These are phyloP conservation scores for Zonitis immaculata DNA, from an alignment of 2,888 invertebrate species.

Conservation along the genomic window DNA sequence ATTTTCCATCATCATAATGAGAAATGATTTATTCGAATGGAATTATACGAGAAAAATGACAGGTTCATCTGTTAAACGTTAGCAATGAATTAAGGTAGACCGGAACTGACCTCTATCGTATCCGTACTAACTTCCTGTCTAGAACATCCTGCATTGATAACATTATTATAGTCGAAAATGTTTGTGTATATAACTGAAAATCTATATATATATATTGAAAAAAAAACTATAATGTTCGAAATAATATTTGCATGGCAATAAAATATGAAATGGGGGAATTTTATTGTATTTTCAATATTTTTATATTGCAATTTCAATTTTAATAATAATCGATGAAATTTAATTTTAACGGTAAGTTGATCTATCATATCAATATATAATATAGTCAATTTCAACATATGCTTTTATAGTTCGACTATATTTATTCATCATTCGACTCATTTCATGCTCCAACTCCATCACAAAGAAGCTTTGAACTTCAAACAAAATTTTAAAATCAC, in stretches of 20 bases:
- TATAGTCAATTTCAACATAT: background rate
- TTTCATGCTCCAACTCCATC: background rate
- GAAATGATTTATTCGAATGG: background rate
- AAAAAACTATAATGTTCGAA: no score
- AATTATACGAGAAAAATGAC: background rate
- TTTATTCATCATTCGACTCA: background rate
- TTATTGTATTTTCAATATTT: background rate
- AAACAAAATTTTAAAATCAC: background rate
- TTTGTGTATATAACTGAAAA: slow-evolving; percentile 4
- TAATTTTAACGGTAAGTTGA: background rate
- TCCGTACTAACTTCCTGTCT: slow-evolving; percentile 10
- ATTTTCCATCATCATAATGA: no score
- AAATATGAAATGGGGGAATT: no score
- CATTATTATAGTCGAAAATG: slow-evolving; percentile 3
- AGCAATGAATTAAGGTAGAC: slow-evolving; percentile 8
- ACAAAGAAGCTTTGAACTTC: background rate
- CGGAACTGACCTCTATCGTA: slow-evolving; percentile 17
- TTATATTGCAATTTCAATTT: no score
- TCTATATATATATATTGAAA: slow-evolving; percentile 7
- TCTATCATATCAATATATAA: background rate
- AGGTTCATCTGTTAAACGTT: slow-evolving; percentile 1
- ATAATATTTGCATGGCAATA: no score
- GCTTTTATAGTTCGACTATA: background rate
- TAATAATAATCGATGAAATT: background rate
- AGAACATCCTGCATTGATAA: slow-evolving; percentile 4